phyloP scores from a whole-genome alignment of 2,888 invertebrate genomes.

The Drosophila hamatofila region DNA sequence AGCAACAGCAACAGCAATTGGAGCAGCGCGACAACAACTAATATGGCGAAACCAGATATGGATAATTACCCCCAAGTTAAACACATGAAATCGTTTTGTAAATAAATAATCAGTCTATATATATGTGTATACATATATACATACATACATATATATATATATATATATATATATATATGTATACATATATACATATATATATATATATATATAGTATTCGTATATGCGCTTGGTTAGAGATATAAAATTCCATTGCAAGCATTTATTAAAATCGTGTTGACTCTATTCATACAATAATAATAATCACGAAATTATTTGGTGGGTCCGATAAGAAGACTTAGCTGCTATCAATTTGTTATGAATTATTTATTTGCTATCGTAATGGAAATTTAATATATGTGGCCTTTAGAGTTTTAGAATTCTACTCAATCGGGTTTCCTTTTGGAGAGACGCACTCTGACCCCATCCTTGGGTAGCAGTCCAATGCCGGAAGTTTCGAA shows the following conservation, averaged over 20 bases:
- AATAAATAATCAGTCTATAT: constrained; percentile 36
- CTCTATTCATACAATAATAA: constrained; percentile 29
- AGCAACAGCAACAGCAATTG: constrained; percentile 49
- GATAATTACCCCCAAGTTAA: constrained; percentile 18
- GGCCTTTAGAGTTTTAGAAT: constrained; percentile 12
- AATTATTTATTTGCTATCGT: not conserved
- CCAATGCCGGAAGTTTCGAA: constrained; percentile 66
- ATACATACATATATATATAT: no score
- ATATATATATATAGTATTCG: not conserved
- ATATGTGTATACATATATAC: constrained; percentile 2
- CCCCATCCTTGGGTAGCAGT: constrained; percentile 74
- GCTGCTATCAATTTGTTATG: constrained; percentile 11
- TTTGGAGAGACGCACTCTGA: constrained; percentile 72
- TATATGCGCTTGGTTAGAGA: constrained; percentile 32
- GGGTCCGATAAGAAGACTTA: constrained; percentile 25
- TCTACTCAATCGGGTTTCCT: constrained; percentile 1
- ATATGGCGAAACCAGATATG: constrained; percentile 14
- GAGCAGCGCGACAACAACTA: constrained; percentile 64
- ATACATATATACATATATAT: not conserved
- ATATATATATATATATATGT: no score
- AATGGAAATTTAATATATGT: constrained; percentile 2
- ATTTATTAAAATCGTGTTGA: constrained; percentile 64
- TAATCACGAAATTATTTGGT: not conserved
- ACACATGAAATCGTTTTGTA: constrained; percentile 40
- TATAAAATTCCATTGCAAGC: constrained; percentile 48